Evolutionary conservation across 2,113 vertebrate genomes (phyloP), one percentile per base, ranked within the genome.

Genomic region (Clarias macrocephalus): DNA sequence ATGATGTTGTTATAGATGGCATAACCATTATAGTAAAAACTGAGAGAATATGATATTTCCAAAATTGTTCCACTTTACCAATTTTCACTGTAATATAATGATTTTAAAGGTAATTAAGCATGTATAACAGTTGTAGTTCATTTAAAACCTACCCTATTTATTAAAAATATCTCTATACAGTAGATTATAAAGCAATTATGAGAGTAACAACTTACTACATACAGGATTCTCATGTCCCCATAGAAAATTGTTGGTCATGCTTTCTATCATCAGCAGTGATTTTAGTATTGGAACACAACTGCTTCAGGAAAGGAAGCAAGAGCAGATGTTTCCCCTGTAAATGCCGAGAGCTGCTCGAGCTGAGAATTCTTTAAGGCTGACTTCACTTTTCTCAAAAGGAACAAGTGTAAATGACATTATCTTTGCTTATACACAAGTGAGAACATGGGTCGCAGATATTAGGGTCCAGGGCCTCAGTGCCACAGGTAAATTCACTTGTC

Each of bases 321-420:
- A 70, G 54, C 85, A 86, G 85, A 81, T 86, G 85, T 86, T 86
- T 86, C 85, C 77, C 30, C 25, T 59, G 83, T 33, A 80, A 86
- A 86, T 23, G 54, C 21, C 30, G 84, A 79, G 28, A 68, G 42
- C 62, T 80, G 85, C 80, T 68, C 28, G n/a, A 37, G 42, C 19
- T 80, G 62, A 70, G 63, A 66, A 70, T 68, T 66, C 60, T 80
- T 86, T 25, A 80, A 86, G 13, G 25, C 19, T 80, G 73, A 54
- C 48, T 21, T 65, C 33, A 68, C 23, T 13, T 33, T 66, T 79
- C 25, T n/a, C n/a, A 84, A 10, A 54, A 68, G 25, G 37, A 82
- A n/a, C 3, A 9, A n/a, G 25, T 52, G 25, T 16, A 83, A 12
- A 30, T 52, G 1, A 54, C 8, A 63, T 82, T 65, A 82, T 63